Base-by-base conservation (phyloP, 1,140 invertebrate genomes). In the Ceratina calcarata region DNA sequence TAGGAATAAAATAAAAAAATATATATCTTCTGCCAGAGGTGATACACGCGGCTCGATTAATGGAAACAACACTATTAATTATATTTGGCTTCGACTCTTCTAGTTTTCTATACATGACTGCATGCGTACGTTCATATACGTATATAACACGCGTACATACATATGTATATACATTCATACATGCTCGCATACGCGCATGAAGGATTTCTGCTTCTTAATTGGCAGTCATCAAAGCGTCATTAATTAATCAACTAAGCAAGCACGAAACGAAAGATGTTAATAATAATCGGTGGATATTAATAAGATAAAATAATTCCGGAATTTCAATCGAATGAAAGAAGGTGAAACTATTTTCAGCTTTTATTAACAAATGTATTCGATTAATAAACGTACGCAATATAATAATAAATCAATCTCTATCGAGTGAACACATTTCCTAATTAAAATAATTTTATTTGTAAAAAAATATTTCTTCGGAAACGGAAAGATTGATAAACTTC, bases 131-230 rank as follows among this genome's bases (percentile, higher is more conserved):
- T 70, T 60, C 45, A 32, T 65, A 64, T 65, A 37, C 66, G 32
- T 45, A 27, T 60, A 76, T 10, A 61, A 61, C 22, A 24, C 22
- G 13, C 18, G 22, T 32, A 20, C 55, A 37, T 49, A 78, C 55
- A 58, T 60, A 15, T 66, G 37, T 24, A 66, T 66, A 55, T 24
- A 66, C n/a, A 37, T 10, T 18, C 32, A 62, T 45, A 22, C 37
- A 16, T 61, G 75, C 37, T 45, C 37, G 37, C 37, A 45, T 45
- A 45, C 37, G 37, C 37, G 37, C 65, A 67, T 57, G 16, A 55
- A 80, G 72, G 65, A 80, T 69, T 80, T 68, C 78, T 76, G 72
- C 65, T 76, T 89, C 61, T 87, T 67, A 78, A 86, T 77, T 82
- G 57, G 53, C 75, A 84, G 80, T 78, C 73, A 16, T 66, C 66